Percentiles rank a stretch among this genome's conserved stretches.
Evolutionary conservation across 2,113 vertebrate species (phyloP).

Genomic region (Bubalus kerabau): DNA sequence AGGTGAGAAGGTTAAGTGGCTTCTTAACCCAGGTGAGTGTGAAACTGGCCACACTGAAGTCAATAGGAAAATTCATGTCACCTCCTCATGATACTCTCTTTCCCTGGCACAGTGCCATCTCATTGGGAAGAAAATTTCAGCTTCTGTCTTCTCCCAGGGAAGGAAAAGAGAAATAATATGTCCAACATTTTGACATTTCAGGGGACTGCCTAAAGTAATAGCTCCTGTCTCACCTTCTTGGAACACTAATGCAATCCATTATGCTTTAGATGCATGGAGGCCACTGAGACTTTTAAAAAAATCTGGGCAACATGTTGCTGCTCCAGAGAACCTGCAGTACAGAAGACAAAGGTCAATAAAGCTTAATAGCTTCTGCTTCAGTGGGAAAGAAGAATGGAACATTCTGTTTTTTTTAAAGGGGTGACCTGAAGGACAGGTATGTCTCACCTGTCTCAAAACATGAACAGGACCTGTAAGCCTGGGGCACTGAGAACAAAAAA

Average conservation of each 20-base stretch:
- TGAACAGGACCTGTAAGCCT: background rate
- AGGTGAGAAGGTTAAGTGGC: background rate
- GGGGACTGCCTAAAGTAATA: background rate
- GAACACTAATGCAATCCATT: background rate
- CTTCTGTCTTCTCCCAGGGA: background rate
- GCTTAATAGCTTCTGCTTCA: background rate
- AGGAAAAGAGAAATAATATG: background rate
- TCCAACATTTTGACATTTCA: background rate
- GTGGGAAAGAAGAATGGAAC: background rate
- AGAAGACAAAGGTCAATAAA: background rate
- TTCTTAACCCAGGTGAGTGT: background rate
- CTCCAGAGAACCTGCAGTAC: background rate
- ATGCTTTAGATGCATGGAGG: background rate
- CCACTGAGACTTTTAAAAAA: background rate
- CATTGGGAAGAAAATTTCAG: background rate
- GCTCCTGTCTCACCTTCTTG: background rate
- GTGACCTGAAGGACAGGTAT: background rate
- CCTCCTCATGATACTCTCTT: background rate
- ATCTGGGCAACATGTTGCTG: background rate
- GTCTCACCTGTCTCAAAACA: background rate
- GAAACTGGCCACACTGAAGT: background rate
- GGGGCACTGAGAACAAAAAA: background rate
- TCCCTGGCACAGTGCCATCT: background rate
- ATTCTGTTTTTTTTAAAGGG: background rate
- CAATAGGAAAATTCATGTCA: background rate